phyloP scores from a whole-genome alignment of 2,888 invertebrate genomes.

The Strigamia maritima region DNA sequence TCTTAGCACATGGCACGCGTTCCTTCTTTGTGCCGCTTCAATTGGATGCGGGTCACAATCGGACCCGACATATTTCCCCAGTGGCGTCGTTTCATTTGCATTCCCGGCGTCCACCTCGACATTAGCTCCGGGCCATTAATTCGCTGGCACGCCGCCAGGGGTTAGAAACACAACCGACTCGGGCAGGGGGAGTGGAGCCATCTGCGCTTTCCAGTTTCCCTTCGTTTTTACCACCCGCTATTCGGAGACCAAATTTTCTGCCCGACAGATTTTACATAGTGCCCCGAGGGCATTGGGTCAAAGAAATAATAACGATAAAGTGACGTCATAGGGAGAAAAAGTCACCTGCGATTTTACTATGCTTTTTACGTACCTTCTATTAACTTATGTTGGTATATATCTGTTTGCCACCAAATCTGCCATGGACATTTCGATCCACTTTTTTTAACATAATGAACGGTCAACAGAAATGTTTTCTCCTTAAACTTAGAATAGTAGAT shows the following conservation, averaged over 20 bases:
- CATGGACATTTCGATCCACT: too few species aligned
- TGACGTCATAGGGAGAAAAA: not conserved
- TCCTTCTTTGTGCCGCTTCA: not conserved
- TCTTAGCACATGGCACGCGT: constrained; percentile 16
- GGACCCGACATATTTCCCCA: not conserved
- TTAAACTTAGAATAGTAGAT: too few species aligned
- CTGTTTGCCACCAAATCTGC: too few species aligned
- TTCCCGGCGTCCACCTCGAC: constrained; percentile 23
- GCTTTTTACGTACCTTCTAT: not conserved
- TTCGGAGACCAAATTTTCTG: constrained; percentile 1
- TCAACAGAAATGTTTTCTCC: too few species aligned
- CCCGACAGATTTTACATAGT: not conserved
- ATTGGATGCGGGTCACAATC: constrained; percentile 16
- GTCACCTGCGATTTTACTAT: too few species aligned
- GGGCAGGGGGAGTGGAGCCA: not conserved
- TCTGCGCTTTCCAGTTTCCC: not conserved
- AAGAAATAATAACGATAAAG: not conserved
- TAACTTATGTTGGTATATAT: too few species aligned
- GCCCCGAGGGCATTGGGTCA: not conserved
- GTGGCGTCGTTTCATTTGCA: constrained; percentile 20
- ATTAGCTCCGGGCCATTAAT: constrained; percentile 23
- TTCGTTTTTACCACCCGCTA: not conserved
- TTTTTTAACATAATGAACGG: too few species aligned
- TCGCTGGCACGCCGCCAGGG: constrained; percentile 16
- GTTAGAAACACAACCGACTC: not conserved